These are phyloP conservation scores for Phalera bucephala DNA, from an alignment of 2,888 invertebrate genomes.

Conservation along the genomic window DNA sequence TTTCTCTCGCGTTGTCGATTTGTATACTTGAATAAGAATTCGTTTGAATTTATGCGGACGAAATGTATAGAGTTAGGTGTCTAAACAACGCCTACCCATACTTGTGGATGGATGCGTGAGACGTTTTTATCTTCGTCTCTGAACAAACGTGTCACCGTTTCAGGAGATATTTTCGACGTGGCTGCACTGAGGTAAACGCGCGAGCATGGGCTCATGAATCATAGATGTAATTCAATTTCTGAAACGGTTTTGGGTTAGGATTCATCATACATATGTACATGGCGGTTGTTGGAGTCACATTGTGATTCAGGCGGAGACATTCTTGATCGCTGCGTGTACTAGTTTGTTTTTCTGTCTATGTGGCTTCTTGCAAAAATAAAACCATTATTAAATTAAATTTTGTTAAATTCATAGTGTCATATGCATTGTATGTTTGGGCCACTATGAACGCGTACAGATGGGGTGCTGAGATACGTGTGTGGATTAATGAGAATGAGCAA, in stretches of 20 bases:
- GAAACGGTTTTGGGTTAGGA: background rate
- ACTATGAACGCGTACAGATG: too few relatives aligned
- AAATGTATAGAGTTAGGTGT: background rate
- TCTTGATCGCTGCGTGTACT: too few relatives aligned
- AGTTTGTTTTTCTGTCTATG: too few relatives aligned
- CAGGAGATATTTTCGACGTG: background rate
- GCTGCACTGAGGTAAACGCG: constrained; percentile 1
- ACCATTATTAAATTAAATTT: too few relatives aligned
- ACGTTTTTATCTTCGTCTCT: background rate
- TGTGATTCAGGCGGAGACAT: background rate
- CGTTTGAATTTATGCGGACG: background rate
- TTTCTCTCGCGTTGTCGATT: constrained; percentile 2
- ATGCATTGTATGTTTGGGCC: too few relatives aligned
- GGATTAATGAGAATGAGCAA: too few relatives aligned
- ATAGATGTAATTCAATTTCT: constrained; percentile 3
- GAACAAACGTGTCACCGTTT: constrained; percentile 1
- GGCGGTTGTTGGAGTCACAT: background rate
- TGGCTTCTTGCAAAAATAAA: too few relatives aligned
- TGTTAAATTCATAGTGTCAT: too few relatives aligned
- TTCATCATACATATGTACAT: background rate
- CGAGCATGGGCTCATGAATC: constrained; percentile 2
- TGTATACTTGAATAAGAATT: constrained; percentile 2
- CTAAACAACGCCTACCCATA: background rate
- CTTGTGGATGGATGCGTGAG: constrained; percentile 1
- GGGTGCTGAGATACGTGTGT: too few relatives aligned